Conservation (phyloP, 2,888 invertebrate species). For the Leptinotarsa juncta region DNA sequence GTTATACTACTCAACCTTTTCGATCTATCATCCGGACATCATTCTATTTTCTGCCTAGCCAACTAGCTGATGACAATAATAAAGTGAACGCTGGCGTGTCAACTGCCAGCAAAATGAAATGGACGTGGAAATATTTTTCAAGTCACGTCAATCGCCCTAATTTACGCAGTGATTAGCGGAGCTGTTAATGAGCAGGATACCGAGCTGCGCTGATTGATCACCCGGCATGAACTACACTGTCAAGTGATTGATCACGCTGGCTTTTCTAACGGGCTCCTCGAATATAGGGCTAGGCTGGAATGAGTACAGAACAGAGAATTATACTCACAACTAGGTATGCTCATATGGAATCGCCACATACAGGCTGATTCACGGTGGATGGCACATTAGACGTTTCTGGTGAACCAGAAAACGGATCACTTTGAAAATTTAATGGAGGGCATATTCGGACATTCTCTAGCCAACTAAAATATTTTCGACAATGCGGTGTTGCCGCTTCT, state of each 20-base stretch:
- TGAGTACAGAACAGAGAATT: not conserved
- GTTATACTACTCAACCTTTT: not conserved
- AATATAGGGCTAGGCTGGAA: not conserved
- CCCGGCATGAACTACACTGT: constrained; percentile 57
- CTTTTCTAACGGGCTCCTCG: constrained; percentile 9
- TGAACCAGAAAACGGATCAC: too few relatives aligned
- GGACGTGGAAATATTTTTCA: constrained; percentile 50
- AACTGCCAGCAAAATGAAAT: constrained; percentile 41
- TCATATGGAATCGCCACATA: too few relatives aligned
- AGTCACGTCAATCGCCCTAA: constrained; percentile 46
- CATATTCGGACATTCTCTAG: too few relatives aligned
- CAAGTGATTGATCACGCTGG: constrained; percentile 60
- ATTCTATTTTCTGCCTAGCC: constrained; percentile 2
- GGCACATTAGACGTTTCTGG: too few relatives aligned
- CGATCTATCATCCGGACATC: not conserved
- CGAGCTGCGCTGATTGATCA: constrained; percentile 58
- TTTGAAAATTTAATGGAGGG: too few relatives aligned
- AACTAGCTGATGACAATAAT: constrained; percentile 29
- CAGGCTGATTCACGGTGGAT: too few relatives aligned
- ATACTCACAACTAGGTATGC: too few relatives aligned
- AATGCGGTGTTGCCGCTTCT: too few relatives aligned
- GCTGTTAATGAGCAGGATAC: constrained; percentile 56
- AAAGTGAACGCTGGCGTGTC: constrained; percentile 38
- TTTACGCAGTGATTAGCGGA: constrained; percentile 53
- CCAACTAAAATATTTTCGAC: too few relatives aligned